phyloP scores from a whole-genome alignment of 2,797 vertebrate species.

The Paratrypauchen microcephalus region DNA sequence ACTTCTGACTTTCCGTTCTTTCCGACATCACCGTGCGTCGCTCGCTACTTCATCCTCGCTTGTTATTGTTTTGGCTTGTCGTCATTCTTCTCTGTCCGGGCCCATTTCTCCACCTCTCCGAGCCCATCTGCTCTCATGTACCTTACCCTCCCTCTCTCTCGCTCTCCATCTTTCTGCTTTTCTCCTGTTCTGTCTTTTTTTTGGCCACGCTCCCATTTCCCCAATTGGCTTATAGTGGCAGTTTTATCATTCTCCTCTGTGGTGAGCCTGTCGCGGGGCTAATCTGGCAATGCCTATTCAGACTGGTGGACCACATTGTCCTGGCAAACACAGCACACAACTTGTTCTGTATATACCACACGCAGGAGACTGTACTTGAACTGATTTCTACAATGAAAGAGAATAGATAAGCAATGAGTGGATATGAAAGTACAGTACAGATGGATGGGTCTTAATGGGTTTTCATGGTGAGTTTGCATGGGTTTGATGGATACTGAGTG shows the following conservation, averaged over 20 bases:
- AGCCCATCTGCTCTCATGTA: constrained; percentile 15
- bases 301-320: constrained; percentile 36
- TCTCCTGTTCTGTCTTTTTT: constrained; percentile 44
- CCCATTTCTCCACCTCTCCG: constrained; percentile 9
- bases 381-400: not conserved
- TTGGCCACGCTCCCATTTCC: constrained; percentile 65
- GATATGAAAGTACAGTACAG: not conserved
- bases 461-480: too few species aligned
- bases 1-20: constrained; percentile 14
- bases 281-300: constrained; percentile 72
- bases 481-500: too few species aligned
- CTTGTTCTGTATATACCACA: not conserved
- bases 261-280: constrained; percentile 54
- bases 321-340: constrained; percentile 15
- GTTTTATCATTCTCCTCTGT: constrained; percentile 72
- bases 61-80: constrained; percentile 33
- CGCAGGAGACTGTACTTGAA: not conserved
- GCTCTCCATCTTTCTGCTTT: constrained; percentile 15
- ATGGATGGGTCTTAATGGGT: too few species aligned
- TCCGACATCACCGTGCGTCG: constrained; percentile 33
- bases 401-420: constrained; percentile 1
- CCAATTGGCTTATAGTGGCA: constrained; percentile 73
- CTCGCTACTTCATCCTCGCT: constrained; percentile 23
- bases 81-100: constrained; percentile 20
- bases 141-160: constrained; percentile 16